Evolutionary conservation across 1,140 invertebrate genomes (phyloP).

Genomic region (Drosophila prosaltans): DNA sequence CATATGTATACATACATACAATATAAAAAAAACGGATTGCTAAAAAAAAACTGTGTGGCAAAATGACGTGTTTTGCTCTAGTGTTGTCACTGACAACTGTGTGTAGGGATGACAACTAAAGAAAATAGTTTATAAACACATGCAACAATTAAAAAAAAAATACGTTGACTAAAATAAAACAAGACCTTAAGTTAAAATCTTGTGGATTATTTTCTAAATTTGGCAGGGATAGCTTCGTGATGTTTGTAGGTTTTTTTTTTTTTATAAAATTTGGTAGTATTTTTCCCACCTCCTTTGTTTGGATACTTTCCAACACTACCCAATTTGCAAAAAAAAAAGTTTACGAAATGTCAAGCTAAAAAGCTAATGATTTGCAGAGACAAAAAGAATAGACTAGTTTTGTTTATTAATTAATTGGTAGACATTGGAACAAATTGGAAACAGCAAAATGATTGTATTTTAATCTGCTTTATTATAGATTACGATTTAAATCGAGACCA

Average conservation of each 20-base stretch:
- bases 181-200: background rate
- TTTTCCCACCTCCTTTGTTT: background rate
- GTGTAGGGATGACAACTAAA: conserved; percentile 35
- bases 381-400: background rate
- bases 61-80: conserved; percentile 60
- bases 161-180: background rate
- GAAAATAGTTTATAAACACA: background rate
- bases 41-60: conserved; percentile 33
- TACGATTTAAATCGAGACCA: background rate
- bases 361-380: background rate
- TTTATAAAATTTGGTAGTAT: background rate
- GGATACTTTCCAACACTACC: conserved; percentile 41
- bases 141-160: background rate
- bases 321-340: conserved; percentile 33
- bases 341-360: conserved; percentile 26
- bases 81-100: conserved; percentile 60
- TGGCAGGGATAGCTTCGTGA: background rate
- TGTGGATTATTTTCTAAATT: background rate
- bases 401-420: background rate
- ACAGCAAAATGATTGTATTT: background rate
- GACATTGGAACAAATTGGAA: conserved; percentile 34
- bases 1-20: conserved; percentile 13
- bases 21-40: conserved; percentile 9
- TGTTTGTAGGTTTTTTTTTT: background rate
- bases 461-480: background rate